phyloP scores from a whole-genome alignment of 2,888 invertebrate genomes.

The Aleiodes leptofemur region DNA sequence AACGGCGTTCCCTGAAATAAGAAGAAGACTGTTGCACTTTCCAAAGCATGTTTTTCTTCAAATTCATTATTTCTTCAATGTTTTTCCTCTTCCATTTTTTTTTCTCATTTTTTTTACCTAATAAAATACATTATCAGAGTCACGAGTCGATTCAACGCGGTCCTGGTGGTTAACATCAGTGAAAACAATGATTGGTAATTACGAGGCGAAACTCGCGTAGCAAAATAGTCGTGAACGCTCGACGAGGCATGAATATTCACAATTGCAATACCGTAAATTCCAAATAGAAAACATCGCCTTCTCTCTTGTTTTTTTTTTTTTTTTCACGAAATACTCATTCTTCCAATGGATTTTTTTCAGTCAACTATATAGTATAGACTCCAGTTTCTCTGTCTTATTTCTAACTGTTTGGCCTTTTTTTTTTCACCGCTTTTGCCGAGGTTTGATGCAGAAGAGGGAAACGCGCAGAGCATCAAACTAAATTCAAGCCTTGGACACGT shows the following conservation, averaged over 20 bases:
- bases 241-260: conserved; percentile 40
- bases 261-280: conserved; percentile 20
- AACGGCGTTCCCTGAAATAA: not conserved
- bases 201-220: conserved; percentile 39
- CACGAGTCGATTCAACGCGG: conserved; percentile 41
- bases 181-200: conserved; percentile 45
- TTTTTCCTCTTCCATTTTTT: not conserved
- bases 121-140: conserved; percentile 10
- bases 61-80: conserved; percentile 12
- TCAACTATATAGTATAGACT: not conserved
- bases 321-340: not conserved
- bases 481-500: conserved; percentile 29
- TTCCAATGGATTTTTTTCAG: not conserved
- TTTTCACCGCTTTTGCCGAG: conserved; percentile 49
- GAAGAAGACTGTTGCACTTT: not conserved
- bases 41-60: not conserved
- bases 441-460: conserved; percentile 42
- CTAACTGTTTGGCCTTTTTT: conserved; percentile 53
- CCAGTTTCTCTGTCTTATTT: conserved; percentile 25
- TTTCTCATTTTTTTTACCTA: not conserved
- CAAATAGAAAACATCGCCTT: conserved; percentile 1
- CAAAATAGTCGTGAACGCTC: conserved; percentile 34
- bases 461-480: conserved; percentile 13
- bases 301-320: no score
- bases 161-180: conserved; percentile 36